Percentiles rank a stretch among this genome's conserved stretches.
Evolutionary conservation across 2,888 invertebrate genomes (phyloP).

Genomic region (Agrenia bidenticulata): DNA sequence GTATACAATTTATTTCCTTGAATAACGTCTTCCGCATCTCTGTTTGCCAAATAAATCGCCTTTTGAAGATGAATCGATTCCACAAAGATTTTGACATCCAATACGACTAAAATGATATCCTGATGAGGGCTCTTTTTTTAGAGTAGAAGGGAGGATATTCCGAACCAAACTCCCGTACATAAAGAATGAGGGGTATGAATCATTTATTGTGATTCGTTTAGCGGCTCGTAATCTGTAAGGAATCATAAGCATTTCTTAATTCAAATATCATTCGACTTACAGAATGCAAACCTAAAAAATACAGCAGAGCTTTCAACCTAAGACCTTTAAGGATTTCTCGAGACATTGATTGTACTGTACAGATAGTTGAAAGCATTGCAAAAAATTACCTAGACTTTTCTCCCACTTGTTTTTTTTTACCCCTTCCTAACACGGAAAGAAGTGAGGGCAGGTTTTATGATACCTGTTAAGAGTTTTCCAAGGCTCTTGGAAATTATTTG

Average conservation of each 20-base stretch:
- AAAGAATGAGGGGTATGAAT: not conserved
- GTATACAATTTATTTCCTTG: no score
- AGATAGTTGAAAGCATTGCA: no score
- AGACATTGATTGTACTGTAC: no score
- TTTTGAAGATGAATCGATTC: not conserved
- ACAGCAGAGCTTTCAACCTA: no score
- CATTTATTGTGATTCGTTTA: constrained; percentile 9
- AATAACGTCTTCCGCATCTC: no score
- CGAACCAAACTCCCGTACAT: not conserved
- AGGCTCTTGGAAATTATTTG: not conserved
- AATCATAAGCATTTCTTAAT: no score
- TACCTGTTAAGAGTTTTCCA: no score
- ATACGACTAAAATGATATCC: not conserved
- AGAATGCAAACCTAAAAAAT: no score
- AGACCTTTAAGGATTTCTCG: no score
- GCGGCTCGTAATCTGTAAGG: constrained; percentile 11
- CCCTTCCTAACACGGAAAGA: not conserved
- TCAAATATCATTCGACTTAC: no score
- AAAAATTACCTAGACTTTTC: not conserved
- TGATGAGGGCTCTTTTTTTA: no score
- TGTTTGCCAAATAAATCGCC: not conserved
- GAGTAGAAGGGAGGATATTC: not conserved
- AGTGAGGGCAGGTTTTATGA: no score
- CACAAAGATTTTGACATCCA: not conserved
- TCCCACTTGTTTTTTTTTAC: not conserved